Evolutionary conservation across 2,797 vertebrate species (phyloP), one percentile per base, ranked within the genome.

Genomic region (Tympanoctomys barrerae): DNA sequence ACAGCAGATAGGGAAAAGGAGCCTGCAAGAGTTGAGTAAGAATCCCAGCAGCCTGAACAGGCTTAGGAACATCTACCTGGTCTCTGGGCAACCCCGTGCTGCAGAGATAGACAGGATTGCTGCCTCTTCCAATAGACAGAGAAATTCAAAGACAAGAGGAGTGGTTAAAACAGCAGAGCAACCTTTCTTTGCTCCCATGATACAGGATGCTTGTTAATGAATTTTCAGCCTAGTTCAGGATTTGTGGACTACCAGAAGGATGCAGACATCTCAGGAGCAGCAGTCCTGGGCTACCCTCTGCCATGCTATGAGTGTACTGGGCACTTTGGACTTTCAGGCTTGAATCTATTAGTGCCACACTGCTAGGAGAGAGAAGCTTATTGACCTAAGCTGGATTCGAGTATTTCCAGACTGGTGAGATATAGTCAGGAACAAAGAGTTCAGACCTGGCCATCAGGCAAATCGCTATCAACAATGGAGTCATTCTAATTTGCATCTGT

Each of bases 131-230:
- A 57, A 22, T 4, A 46, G 24, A 71, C 66, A 24, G 13, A 26
- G 52, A 75, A 18, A 26, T 24, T 94, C 81, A 79, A 93, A 61
- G 77, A 52, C 36, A 71, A 71, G 73, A 96, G 64, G 9, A 71
- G 42, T 49, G 42, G 33, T 57, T 49, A 33, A 93, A 87, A 90
- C 8, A 73, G 7, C 54, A 82, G 49, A 77, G 39, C 33, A 36
- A 77, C 16, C 46, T 42, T 39, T 24, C 57, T 57, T 87, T 71
- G 57, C 26, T 91, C 26, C 73, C 36, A 39, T 64, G 73, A 54
- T 36, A 62, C 26, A 84, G 12, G 31, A 73, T 24, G 49, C 62
- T 80, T 46, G 49, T 46, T 31, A 31, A 28, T 70, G 62, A 46
- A 11, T 10, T 54, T 22, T 54, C 16, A 39, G 12, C 79, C 79